Evolutionary conservation across 2,888 invertebrate genomes (phyloP), one percentile per base, ranked within the genome.

Genomic region (Melinopterus prodromus): DNA sequence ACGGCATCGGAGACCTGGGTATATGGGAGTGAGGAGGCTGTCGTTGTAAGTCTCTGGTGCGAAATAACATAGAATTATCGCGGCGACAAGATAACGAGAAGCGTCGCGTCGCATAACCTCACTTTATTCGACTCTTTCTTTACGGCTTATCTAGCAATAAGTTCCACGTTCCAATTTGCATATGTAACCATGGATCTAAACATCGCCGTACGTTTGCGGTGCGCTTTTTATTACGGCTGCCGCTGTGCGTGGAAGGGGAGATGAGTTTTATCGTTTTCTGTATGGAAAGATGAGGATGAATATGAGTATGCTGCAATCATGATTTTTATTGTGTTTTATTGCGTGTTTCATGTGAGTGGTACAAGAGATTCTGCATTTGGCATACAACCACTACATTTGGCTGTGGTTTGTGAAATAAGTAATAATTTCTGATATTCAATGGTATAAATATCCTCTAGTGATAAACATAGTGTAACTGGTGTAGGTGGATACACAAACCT

Each of bases 131-230:
- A 86, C 86, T 81, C 76, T 81, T 81, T 77, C 79, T 81, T 81
- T 81, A 79, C 77, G 81, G 79, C 79, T 79, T 83, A 83, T 84
- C 82, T 85, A 88, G 74, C 88, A 88, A 88, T 88, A 88, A 89
- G 88, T 89, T 88, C 87, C 87, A 86, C 36, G 85, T 87, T 87
- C 87, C 89, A 89, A 89, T 89, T 89, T 89, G 89, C 89, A 89
- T 89, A 89, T 87, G 88, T 89, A 89, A 89, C 88, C 87, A 88
- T 86, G 87, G 53, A 53, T 53, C 53, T 53, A 53, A 53, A 12
- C 9, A 53, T 53, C 53, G n/a, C n/a, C n/a, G 53, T 53, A 53
- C 53, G 53, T 53, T 53, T 53, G 9, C 12, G 53, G 53, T 53
- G 53, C 53, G 53, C 53, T 53, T 53, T 53, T 53, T 53, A 53